Percentiles rank a stretch among this genome's conserved stretches.
Evolutionary conservation across 2,797 vertebrate genomes (phyloP).

Genomic region (Nyctalus aviator): DNA sequence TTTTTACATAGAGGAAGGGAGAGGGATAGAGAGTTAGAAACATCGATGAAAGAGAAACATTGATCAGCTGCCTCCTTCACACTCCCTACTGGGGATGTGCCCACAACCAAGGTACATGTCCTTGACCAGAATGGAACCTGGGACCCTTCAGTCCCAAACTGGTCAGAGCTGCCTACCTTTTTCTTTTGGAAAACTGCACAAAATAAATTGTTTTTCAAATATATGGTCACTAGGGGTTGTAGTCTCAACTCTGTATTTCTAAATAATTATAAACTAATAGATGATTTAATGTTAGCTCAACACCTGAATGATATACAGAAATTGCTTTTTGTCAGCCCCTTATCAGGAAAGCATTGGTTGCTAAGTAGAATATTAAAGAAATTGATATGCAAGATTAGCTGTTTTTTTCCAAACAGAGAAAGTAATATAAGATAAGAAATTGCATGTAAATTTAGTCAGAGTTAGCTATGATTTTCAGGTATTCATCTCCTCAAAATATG

Average conservation of each 20-base stretch:
- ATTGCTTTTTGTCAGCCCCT: conserved; percentile 8
- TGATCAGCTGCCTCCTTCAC: no score
- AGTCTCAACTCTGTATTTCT: conserved; percentile 7
- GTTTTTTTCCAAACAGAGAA: conserved; percentile 50
- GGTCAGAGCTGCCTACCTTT: not conserved
- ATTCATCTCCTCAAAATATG: conserved; percentile 61
- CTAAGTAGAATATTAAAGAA: conserved; percentile 50
- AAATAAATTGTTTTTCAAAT: conserved; percentile 44
- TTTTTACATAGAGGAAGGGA: no score
- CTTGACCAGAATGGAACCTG: no score
- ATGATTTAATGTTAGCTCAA: conserved; percentile 55
- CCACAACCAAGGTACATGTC: no score
- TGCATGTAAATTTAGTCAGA: conserved; percentile 58
- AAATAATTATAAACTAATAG: conserved; percentile 28
- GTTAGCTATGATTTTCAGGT: conserved; percentile 68
- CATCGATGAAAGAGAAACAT: no score
- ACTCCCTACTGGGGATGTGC: no score
- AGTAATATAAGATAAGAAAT: conserved; percentile 38
- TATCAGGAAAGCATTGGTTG: not conserved
- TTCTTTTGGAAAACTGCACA: conserved; percentile 23
- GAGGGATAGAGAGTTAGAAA: no score
- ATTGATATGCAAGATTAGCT: conserved; percentile 10
- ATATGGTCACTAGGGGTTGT: not conserved
- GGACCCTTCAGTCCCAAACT: not conserved
- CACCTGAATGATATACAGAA: not conserved